Conservation (phyloP, 2,113 vertebrate genomes). For the Indicator maculatus region DNA sequence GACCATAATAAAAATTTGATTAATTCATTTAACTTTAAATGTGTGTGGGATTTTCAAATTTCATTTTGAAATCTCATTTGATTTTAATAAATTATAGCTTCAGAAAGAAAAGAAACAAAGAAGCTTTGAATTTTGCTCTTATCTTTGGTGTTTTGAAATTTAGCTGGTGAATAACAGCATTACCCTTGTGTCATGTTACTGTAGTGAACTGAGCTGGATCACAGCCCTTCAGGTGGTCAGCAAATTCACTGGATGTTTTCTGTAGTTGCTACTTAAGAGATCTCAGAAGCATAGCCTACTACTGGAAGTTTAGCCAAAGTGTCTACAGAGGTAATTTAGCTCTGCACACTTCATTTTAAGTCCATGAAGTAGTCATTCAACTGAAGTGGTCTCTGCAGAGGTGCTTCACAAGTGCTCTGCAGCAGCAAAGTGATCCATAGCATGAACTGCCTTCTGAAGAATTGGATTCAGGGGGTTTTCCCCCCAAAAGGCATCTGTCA, state of each 20-base stretch:
- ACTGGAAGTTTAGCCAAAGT: not conserved
- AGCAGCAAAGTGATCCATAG: not conserved
- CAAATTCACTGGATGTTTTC: not conserved
- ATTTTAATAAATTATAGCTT: not conserved
- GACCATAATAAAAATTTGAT: not conserved
- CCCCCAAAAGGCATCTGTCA: not conserved
- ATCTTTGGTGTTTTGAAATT: not conserved
- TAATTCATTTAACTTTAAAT: not conserved
- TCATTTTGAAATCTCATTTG: not conserved
- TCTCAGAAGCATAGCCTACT: not conserved
- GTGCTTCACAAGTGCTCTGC: not conserved
- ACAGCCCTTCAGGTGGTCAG: not conserved
- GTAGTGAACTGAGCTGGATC: not conserved
- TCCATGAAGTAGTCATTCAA: not conserved
- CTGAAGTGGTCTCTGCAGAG: constrained; percentile 20
- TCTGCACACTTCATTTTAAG: not conserved
- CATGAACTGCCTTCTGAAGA: not conserved
- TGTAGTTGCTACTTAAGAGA: not conserved
- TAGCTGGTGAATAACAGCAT: not conserved
- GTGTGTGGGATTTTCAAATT: not conserved
- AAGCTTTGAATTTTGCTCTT: not conserved
- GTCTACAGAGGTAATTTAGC: not conserved
- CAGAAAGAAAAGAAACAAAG: not conserved
- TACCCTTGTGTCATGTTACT: too few relatives aligned
- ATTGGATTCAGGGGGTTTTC: not conserved